A percentile compares a stretch with the other conserved stretches of the same genome.
phyloP scores from a whole-genome alignment of 2,113 vertebrate species.

The Pheucticus melanocephalus region DNA sequence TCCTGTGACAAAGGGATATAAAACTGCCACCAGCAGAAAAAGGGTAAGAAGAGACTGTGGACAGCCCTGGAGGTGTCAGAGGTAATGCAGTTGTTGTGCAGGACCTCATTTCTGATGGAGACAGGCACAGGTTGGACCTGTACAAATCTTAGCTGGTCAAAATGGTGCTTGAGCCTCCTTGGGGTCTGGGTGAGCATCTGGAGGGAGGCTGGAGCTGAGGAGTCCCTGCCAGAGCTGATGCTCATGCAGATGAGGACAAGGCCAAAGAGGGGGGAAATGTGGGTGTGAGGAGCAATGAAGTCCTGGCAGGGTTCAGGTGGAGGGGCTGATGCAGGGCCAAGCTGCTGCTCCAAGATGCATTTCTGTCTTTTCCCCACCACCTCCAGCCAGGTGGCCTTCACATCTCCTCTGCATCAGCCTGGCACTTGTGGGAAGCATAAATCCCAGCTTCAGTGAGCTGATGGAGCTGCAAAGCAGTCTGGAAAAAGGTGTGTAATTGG shows the following conservation, averaged over 20 bases:
- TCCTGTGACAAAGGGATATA: not conserved
- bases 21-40: not conserved
- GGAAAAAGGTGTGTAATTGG: not conserved
- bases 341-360: fast-evolving
- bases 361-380: not conserved
- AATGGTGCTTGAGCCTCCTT: not conserved
- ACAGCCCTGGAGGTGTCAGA: not conserved
- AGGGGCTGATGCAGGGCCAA: not conserved
- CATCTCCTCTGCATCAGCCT: not conserved
- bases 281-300: not conserved
- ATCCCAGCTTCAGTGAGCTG: not conserved
- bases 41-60: not conserved
- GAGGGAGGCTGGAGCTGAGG: not conserved
- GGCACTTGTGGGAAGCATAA: not conserved
- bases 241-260: not conserved
- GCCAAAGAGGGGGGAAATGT: not conserved
- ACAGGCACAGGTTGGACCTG: not conserved
- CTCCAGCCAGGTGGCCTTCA: not conserved
- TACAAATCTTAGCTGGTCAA: not conserved
- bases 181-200: not conserved
- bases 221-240: not conserved
- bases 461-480: not conserved
- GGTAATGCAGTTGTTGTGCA: not conserved
- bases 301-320: not conserved
- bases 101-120: not conserved